A percentile compares a stretch with the other conserved stretches of the same genome.
Evolutionary conservation across 2,797 vertebrate species (phyloP).

Genomic region (Channa striata): DNA sequence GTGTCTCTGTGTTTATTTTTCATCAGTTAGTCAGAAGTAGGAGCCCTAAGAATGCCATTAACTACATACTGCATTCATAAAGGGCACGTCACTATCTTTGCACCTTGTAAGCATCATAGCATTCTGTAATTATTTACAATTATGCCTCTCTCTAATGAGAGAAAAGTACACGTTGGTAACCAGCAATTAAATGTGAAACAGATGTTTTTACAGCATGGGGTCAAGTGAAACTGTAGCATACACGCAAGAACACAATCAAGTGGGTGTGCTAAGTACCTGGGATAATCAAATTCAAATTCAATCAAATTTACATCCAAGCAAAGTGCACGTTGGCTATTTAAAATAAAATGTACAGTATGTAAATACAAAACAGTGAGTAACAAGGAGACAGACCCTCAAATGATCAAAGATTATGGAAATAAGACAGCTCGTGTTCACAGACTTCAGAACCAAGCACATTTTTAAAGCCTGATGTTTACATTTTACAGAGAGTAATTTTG

Average conservation of each 20-base stretch:
- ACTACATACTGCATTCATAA: conserved; percentile 9
- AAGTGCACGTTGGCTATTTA: not conserved
- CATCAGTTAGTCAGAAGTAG: not conserved
- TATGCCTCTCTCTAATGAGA: conserved; percentile 43
- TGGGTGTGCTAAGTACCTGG: not conserved
- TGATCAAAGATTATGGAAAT: conserved; percentile 3
- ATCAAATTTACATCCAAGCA: conserved; percentile 14
- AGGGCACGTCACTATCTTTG: not conserved
- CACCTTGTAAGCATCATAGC: not conserved
- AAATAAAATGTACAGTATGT: not conserved
- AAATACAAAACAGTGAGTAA: not conserved
- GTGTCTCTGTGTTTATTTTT: not conserved
- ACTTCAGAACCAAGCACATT: not conserved
- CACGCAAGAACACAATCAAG: not conserved
- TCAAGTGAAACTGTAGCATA: conserved; percentile 37
- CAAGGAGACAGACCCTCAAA: not conserved
- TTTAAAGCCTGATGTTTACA: too few relatives aligned
- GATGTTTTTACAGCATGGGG: conserved; percentile 38
- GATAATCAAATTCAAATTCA: conserved; percentile 21
- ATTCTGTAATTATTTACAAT: conserved; percentile 48
- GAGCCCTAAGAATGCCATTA: not conserved
- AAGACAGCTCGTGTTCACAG: not conserved
- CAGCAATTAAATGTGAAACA: conserved; percentile 56
- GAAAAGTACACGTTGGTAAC: conserved; percentile 15
- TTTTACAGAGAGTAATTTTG: not conserved